Evolutionary conservation across 2,888 invertebrate genomes (phyloP), one percentile per base, ranked within the genome.

Genomic region (Epistrophella euchroma): DNA sequence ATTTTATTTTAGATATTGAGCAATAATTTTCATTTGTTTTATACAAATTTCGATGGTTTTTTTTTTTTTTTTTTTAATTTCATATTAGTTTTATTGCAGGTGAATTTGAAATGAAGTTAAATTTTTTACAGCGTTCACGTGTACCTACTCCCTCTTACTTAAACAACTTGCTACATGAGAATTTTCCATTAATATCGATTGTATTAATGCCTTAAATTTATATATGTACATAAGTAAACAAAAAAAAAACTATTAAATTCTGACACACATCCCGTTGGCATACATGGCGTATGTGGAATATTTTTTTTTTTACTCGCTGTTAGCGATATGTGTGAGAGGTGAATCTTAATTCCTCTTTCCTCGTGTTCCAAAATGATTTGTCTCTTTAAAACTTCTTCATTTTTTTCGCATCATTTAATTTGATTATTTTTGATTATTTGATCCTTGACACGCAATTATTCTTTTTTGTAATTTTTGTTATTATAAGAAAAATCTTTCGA

Each of bases 371-470:
- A 60, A 37, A 15, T 9, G 2, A 15, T 9, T 40, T 40, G 15
- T 40, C 0, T 9, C n/a, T 9, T 52, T 9, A 17, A 32, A 55
- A 40, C 2, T 62, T 17, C 2, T 17, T 10, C 7, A n/a, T 37
- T 37, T 25, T 43, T 25, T 47, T 19, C 56, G n/a, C 62, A 25
- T 55, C 71, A 71, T 78, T 73, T 72, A 56, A 56, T 64, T 66
- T 66, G 64, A 79, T 43, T 62, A 79, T 79, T 37, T 78, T 28
- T 45, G 11, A 40, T 72, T 56, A 56, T 66, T 62, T 72, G 56
- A 37, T 72, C 64, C 56, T 66, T 73, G 25, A 45, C 64, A 56
- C 45, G 56, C 25, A 62, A 43, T 62, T 28, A 62, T 62, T 10
- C 4, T 22, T 58, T 58, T 17, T 45, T 45, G 17, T 58, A 10